Evolutionary conservation across 92 coral and sea anemone species (phyloP).

Genomic region (Parazoanthus swiftii): DNA sequence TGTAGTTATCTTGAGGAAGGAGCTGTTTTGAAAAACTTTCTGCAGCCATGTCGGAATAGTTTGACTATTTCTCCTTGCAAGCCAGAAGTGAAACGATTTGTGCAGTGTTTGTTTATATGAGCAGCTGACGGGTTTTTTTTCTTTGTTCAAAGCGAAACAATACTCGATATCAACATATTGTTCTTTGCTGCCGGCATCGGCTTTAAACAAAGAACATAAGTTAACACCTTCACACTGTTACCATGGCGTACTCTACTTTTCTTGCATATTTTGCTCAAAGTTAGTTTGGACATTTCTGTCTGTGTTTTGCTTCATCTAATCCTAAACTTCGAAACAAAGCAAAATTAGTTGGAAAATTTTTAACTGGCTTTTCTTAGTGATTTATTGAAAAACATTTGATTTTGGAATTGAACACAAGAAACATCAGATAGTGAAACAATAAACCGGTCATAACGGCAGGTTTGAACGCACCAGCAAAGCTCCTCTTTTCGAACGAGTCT

Average conservation of each 20-base stretch:
- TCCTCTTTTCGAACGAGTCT: not conserved
- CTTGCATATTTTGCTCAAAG: not conserved
- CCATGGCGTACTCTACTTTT: not conserved
- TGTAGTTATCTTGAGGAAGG: slow-evolving; percentile 14
- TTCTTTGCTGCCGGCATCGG: not conserved
- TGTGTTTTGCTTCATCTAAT: too few relatives aligned
- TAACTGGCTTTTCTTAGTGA: not conserved
- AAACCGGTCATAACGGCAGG: too few relatives aligned
- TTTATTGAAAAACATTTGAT: too few relatives aligned
- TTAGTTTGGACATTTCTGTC: not conserved
- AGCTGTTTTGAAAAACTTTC: not conserved
- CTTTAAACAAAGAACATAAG: not conserved
- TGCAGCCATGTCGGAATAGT: not conserved
- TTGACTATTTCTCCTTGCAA: not conserved
- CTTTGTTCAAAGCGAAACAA: slow-evolving; percentile 8
- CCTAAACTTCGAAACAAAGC: too few relatives aligned
- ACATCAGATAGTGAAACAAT: too few relatives aligned
- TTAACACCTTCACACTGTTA: not conserved
- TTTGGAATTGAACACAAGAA: not conserved
- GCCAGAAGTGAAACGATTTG: not conserved
- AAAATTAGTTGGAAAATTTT: not conserved
- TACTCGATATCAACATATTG: not conserved
- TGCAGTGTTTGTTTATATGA: slow-evolving; percentile 1
- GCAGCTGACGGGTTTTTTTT: not conserved
- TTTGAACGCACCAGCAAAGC: too few relatives aligned